These are phyloP conservation scores for Syndactyla subalaris DNA, from an alignment of 2,797 vertebrate species.

Conservation along the genomic window DNA sequence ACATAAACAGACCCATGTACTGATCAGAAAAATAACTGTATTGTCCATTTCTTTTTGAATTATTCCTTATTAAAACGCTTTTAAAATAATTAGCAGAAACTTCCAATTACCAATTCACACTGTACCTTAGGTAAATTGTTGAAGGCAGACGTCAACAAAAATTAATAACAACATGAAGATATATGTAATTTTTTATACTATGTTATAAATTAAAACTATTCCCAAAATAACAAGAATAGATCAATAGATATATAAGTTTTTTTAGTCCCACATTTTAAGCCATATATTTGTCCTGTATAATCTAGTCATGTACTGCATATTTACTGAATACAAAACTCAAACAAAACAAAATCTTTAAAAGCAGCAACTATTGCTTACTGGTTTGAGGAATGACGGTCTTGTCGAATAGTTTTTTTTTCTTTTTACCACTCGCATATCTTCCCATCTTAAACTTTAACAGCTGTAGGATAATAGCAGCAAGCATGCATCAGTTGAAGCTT, in stretches of 20 bases:
- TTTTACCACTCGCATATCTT: slow-evolving; percentile 12
- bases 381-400: slow-evolving; percentile 23
- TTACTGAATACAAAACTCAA: slow-evolving; percentile 42
- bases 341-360: slow-evolving; percentile 35
- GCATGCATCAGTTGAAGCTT: slow-evolving; percentile 55
- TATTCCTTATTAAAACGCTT: slow-evolving; percentile 57
- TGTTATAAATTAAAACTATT: slow-evolving; percentile 63
- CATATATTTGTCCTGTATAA: slow-evolving; percentile 13
- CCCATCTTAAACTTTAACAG: slow-evolving; percentile 25
- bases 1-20: slow-evolving; percentile 3
- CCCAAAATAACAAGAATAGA: slow-evolving; percentile 53
- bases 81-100: slow-evolving; percentile 45
- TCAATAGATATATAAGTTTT: background rate
- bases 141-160: slow-evolving; percentile 68
- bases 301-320: slow-evolving; percentile 41
- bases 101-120: background rate
- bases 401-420: slow-evolving; percentile 1
- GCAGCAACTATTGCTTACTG: slow-evolving; percentile 46
- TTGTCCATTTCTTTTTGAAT: slow-evolving; percentile 42
- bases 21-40: slow-evolving; percentile 66
- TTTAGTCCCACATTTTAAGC: slow-evolving; percentile 52
- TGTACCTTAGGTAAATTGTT: slow-evolving; percentile 56
- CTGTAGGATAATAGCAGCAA: slow-evolving; percentile 45
- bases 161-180: slow-evolving; percentile 72
- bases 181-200: slow-evolving; percentile 55